phyloP scores from a whole-genome alignment of 2,113 vertebrate genomes.

The Brachyistius frenatus region DNA sequence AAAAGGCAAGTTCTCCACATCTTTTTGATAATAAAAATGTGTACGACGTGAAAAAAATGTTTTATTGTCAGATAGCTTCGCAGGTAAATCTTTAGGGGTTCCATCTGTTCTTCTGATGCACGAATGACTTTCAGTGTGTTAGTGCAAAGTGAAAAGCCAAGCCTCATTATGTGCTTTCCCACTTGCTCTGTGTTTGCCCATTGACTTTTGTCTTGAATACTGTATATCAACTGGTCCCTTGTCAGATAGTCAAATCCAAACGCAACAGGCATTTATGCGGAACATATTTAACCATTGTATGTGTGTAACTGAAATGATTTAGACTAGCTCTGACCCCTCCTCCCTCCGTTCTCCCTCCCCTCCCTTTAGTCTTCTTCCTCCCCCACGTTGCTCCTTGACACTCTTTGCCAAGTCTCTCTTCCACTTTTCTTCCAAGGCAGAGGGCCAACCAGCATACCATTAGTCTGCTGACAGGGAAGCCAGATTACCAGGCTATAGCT shows the following conservation, averaged over 20 bases:
- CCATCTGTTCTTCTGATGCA: background rate
- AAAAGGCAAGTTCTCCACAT: constrained; percentile 90
- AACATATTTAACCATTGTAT: constrained; percentile 25
- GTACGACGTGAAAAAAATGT: background rate
- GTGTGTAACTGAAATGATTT: constrained; percentile 60
- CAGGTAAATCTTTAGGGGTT: no score
- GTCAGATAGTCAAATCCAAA: constrained; percentile 28
- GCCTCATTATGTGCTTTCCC: constrained; percentile 51
- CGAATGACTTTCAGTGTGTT: constrained; percentile 32
- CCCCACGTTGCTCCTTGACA: constrained; percentile 69
- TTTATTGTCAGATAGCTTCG: background rate
- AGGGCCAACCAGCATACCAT: constrained; percentile 85
- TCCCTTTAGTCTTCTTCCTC: constrained; percentile 32
- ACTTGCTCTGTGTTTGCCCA: constrained; percentile 49
- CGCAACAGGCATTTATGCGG: constrained; percentile 14
- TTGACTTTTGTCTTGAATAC: constrained; percentile 44
- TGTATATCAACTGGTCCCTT: constrained; percentile 19
- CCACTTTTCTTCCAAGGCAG: constrained; percentile 87
- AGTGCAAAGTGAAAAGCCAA: constrained; percentile 41
- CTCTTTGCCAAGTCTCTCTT: constrained; percentile 85
- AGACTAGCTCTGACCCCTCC: constrained; percentile 58
- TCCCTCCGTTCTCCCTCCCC: constrained; percentile 15
- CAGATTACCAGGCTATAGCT: constrained; percentile 86
- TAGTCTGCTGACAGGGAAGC: constrained; percentile 87
- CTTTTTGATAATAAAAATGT: background rate